These are phyloP conservation scores for Pipistrellus nathusii DNA, from an alignment of 2,797 vertebrate species.

Conservation along the genomic window DNA sequence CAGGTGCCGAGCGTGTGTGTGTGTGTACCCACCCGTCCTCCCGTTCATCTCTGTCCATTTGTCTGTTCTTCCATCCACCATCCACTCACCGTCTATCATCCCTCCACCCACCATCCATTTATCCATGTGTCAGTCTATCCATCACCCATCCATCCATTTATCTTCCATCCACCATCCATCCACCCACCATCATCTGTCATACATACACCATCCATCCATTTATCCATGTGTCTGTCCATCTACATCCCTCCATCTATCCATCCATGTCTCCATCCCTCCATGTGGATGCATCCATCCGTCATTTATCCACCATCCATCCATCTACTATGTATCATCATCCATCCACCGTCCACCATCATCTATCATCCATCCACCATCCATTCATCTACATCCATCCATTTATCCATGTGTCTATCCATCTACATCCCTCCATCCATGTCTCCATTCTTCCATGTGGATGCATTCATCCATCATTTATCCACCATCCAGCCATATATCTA, in stretches of 20 bases:
- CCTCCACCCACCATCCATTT: background rate
- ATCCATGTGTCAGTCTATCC: background rate
- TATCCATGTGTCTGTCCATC: background rate
- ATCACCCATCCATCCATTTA: background rate
- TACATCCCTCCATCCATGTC: background rate
- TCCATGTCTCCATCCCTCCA: background rate
- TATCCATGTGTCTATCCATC: no score
- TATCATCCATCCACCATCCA: no score
- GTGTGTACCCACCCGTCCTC: no score
- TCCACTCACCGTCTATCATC: no score
- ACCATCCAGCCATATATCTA: no score
- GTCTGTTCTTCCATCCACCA: background rate
- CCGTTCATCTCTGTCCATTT: no score
- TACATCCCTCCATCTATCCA: background rate
- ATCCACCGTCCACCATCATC: background rate
- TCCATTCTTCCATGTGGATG: background rate
- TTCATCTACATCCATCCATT: no score
- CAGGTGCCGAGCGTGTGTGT: no score
- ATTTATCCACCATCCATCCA: background rate
- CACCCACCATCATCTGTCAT: background rate
- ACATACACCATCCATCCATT: background rate
- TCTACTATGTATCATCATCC: no score
- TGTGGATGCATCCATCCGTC: no score
- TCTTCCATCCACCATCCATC: background rate
- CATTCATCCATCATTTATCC: background rate